phyloP scores from a whole-genome alignment of 2,888 invertebrate species.

The Microplitis deprimator region DNA sequence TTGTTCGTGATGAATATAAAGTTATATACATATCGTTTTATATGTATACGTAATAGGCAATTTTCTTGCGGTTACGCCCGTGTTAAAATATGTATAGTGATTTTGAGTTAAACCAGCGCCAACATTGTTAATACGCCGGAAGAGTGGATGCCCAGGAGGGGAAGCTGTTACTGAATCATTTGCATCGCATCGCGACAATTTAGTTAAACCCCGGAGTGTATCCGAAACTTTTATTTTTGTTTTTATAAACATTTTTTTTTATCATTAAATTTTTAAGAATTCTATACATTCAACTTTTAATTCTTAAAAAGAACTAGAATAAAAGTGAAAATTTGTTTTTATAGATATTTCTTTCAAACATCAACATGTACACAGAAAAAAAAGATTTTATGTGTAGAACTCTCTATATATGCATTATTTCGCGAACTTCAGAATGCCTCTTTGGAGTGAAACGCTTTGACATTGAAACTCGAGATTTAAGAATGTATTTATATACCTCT shows the following conservation, averaged over 20 bases:
- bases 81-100: slow-evolving; percentile 71
- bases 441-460: too few relatives aligned
- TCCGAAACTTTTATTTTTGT: slow-evolving; percentile 15
- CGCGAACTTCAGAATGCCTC: too few relatives aligned
- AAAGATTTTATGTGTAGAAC: too few relatives aligned
- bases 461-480: too few relatives aligned
- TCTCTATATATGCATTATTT: too few relatives aligned
- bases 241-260: slow-evolving; percentile 11
- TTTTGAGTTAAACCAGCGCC: slow-evolving; percentile 66
- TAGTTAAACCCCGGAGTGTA: slow-evolving; percentile 62
- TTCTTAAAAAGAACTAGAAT: not conserved
- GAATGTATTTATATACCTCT: too few relatives aligned
- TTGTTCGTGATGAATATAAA: slow-evolving; percentile 45
- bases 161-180: slow-evolving; percentile 71
- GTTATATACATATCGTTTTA: slow-evolving; percentile 50
- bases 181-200: slow-evolving; percentile 67
- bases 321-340: too few relatives aligned
- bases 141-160: slow-evolving; percentile 56
- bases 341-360: too few relatives aligned
- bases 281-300: not conserved
- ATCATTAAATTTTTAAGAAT: slow-evolving; percentile 4
- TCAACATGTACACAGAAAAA: too few relatives aligned
- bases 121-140: slow-evolving; percentile 50
- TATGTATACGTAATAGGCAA: slow-evolving; percentile 70
- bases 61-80: slow-evolving; percentile 69